These are phyloP conservation scores for Idaea straminata DNA, from an alignment of 2,888 invertebrate genomes.

Conservation along the genomic window DNA sequence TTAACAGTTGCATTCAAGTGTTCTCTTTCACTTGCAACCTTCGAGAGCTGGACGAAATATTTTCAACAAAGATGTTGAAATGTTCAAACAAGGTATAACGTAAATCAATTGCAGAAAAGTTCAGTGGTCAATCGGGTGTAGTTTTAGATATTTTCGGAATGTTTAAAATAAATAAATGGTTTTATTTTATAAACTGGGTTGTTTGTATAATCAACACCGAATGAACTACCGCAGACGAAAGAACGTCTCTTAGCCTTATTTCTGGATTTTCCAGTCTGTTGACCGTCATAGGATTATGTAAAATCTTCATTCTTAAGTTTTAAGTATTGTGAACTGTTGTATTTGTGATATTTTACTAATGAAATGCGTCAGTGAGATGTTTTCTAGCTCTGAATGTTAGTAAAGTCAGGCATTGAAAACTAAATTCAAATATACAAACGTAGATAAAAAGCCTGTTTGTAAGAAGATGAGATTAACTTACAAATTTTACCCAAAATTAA, in stretches of 20 bases:
- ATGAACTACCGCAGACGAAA: neutral
- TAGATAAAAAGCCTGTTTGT: too few relatives aligned
- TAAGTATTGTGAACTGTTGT: too few relatives aligned
- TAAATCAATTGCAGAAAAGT: neutral
- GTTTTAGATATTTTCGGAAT: neutral
- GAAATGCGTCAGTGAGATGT: too few relatives aligned
- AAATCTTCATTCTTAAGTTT: too few relatives aligned
- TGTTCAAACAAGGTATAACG: neutral
- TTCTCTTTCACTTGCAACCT: neutral
- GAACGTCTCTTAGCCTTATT: neutral
- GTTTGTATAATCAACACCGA: neutral
- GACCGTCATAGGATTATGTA: too few relatives aligned
- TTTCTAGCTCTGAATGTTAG: too few relatives aligned
- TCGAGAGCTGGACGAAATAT: neutral
- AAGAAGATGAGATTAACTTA: too few relatives aligned
- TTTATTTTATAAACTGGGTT: neutral
- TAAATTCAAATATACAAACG: too few relatives aligned
- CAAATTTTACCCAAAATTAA: too few relatives aligned
- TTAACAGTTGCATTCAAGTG: constrained; percentile 16
- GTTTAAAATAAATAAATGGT: neutral
- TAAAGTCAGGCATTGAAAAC: too few relatives aligned
- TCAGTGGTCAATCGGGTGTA: neutral
- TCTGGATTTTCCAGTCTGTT: too few relatives aligned
- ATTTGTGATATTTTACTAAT: too few relatives aligned
- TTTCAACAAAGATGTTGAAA: neutral